A percentile compares a stretch with the other conserved stretches of the same genome.
Evolutionary conservation across 1,140 invertebrate species (phyloP).

Genomic region (Sitophilus oryzae): DNA sequence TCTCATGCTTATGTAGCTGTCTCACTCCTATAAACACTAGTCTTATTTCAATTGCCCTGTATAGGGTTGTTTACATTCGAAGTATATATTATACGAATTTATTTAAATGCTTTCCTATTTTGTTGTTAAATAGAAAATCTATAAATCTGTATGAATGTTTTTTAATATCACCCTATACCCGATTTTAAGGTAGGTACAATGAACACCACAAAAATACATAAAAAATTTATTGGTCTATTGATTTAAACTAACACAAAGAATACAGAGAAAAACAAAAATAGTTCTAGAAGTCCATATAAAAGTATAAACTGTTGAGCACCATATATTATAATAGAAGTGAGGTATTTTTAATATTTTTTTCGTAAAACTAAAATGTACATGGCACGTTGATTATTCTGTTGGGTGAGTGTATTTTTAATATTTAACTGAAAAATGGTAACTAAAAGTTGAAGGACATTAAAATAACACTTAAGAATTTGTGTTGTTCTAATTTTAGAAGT

Average conservation of each 20-base stretch:
- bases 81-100: too few relatives aligned
- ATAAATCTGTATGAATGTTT: too few relatives aligned
- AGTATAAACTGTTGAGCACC: constrained; percentile 23
- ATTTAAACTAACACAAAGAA: constrained; percentile 15
- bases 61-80: too few relatives aligned
- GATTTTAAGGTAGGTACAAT: too few relatives aligned
- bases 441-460: constrained; percentile 7
- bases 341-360: too few relatives aligned
- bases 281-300: constrained; percentile 9
- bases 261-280: constrained; percentile 16
- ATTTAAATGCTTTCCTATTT: too few relatives aligned
- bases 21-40: neutral
- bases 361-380: constrained; percentile 14
- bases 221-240: constrained; percentile 11
- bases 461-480: too few relatives aligned
- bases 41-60: neutral
- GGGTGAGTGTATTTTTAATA: neutral
- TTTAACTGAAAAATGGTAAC: constrained; percentile 20
- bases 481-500: too few relatives aligned
- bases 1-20: neutral
- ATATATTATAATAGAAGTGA: constrained; percentile 18
- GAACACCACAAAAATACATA: constrained; percentile 6
- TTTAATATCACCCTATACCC: too few relatives aligned
- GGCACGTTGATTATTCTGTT: constrained; percentile 11
- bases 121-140: neutral